Conservation (phyloP, 2,113 vertebrate species). For the Microtus pennsylvanicus region DNA sequence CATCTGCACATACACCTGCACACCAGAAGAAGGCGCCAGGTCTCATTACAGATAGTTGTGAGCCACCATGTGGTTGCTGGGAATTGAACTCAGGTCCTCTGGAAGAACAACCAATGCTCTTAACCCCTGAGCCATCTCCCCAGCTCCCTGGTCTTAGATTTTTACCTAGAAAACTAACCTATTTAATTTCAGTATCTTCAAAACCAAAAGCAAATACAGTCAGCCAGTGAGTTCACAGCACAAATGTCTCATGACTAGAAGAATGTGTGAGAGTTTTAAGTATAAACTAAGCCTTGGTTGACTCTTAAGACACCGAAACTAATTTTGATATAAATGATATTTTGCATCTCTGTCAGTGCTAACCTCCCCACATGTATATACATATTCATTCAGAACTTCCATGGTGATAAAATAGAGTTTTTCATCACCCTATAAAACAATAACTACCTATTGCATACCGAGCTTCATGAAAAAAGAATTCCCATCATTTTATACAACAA, state of each 20-base stretch:
- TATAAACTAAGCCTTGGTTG: background rate
- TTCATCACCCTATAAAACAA: background rate
- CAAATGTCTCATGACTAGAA: conserved; percentile 20
- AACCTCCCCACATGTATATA: background rate
- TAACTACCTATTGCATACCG: background rate
- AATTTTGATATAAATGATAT: conserved; percentile 14
- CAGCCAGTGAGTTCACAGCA: background rate
- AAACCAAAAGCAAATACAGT: background rate
- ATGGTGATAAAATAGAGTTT: background rate
- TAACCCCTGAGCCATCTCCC: no score
- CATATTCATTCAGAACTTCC: background rate
- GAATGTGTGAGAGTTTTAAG: background rate
- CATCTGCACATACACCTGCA: no score
- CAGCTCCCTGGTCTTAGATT: background rate
- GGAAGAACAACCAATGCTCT: no score
- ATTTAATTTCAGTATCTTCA: background rate
- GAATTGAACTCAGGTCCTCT: no score
- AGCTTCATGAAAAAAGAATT: background rate
- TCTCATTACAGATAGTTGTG: no score
- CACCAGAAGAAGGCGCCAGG: no score
- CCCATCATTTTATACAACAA: background rate
- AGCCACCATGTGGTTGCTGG: no score
- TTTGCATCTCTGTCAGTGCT: conserved; percentile 1
- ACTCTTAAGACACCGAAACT: background rate
- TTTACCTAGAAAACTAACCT: background rate